phyloP scores from a whole-genome alignment of 1,140 invertebrate species.

The Cydia amplana region DNA sequence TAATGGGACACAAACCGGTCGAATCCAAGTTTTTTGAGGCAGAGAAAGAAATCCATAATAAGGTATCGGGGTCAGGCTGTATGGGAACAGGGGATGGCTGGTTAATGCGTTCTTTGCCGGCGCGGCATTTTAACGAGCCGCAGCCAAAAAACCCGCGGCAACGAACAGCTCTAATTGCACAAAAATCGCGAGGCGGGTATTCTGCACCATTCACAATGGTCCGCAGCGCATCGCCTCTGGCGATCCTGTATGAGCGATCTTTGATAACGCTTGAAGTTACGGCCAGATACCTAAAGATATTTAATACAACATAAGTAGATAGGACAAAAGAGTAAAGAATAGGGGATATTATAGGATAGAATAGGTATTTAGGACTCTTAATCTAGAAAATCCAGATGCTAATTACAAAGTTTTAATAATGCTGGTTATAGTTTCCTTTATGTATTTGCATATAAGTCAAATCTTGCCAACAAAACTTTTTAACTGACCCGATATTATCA shows the following conservation, averaged over 20 bases:
- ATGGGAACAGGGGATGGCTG: constrained; percentile 60
- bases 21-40: constrained; percentile 53
- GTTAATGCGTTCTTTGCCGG: constrained; percentile 63
- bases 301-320: no score
- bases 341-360: no score
- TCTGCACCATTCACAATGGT: constrained; percentile 1
- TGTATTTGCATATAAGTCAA: no score
- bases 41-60: constrained; percentile 46
- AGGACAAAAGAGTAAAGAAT: no score
- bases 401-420: no score
- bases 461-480: no score
- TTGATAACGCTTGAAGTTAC: not conserved
- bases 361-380: no score
- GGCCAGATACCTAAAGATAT: no score
- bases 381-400: no score
- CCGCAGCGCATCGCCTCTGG: not conserved
- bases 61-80: constrained; percentile 62
- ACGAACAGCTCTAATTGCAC: constrained; percentile 61
- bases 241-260: not conserved
- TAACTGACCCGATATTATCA: no score
- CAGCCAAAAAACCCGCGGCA: constrained; percentile 53
- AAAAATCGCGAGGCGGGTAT: constrained; percentile 39
- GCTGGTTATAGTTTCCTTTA: no score
- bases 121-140: constrained; percentile 72
- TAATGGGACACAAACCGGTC: constrained; percentile 42